phyloP scores from a whole-genome alignment of 2,888 invertebrate genomes.

The Drosophila dives region DNA sequence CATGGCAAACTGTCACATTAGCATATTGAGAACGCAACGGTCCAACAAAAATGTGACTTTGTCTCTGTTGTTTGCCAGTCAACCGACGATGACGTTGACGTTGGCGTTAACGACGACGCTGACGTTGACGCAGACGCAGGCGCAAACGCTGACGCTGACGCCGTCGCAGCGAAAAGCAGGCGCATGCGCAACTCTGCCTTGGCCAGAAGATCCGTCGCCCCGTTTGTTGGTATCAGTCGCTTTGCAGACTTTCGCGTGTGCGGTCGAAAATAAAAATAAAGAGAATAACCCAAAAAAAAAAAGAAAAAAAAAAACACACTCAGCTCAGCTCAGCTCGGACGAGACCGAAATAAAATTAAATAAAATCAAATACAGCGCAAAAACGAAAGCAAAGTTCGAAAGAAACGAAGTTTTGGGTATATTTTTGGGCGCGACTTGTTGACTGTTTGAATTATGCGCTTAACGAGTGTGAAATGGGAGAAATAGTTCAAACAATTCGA shows the following conservation, averaged over 20 bases:
- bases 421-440: slow-evolving; percentile 73
- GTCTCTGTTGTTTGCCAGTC: slow-evolving; percentile 60
- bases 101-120: slow-evolving; percentile 3
- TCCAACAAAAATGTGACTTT: slow-evolving; percentile 64
- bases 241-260: slow-evolving; percentile 81
- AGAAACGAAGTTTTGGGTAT: slow-evolving; percentile 36
- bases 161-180: slow-evolving; percentile 23
- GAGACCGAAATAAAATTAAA: slow-evolving; percentile 9
- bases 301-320: neutral
- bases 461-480: slow-evolving; percentile 48
- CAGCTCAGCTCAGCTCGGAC: neutral
- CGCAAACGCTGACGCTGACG: neutral
- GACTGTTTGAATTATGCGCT: slow-evolving; percentile 70
- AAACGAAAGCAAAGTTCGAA: slow-evolving; percentile 2
- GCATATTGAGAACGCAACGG: slow-evolving; percentile 77
- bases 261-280: slow-evolving; percentile 58
- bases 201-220: slow-evolving; percentile 59
- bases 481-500: slow-evolving; percentile 36
- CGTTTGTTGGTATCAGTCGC: slow-evolving; percentile 69
- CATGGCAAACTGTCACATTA: slow-evolving; percentile 78
- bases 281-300: slow-evolving; percentile 3
- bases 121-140: neutral
- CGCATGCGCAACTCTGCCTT: slow-evolving; percentile 70
- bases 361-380: slow-evolving; percentile 1
- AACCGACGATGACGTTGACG: slow-evolving; percentile 42